A percentile compares a stretch with the other conserved stretches of the same genome.
Evolutionary conservation across 2,888 invertebrate species (phyloP).

Genomic region (Coelopa pilipes): DNA sequence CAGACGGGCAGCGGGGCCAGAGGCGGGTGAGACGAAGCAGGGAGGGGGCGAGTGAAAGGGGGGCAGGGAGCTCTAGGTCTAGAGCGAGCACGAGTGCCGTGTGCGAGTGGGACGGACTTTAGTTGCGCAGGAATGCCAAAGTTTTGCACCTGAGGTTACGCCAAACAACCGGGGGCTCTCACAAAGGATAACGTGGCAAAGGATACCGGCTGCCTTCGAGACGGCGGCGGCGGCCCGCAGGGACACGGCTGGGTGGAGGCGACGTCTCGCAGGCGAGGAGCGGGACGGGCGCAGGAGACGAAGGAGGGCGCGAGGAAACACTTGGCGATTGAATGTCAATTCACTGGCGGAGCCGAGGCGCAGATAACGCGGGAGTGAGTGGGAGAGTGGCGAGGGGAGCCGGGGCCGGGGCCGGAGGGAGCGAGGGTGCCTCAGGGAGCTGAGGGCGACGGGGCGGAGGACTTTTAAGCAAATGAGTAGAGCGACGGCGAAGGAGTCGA

Average conservation of each 20-base stretch:
- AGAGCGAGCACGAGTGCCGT: no score
- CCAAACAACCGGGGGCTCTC: conserved; percentile 25
- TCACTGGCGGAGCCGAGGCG: neutral
- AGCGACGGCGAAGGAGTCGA: no score
- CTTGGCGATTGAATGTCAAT: neutral
- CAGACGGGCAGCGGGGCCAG: no score
- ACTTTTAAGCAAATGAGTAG: no score
- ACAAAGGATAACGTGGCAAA: conserved; percentile 18
- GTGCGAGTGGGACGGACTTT: neutral
- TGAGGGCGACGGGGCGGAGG: no score
- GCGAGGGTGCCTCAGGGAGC: no score
- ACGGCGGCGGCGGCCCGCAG: neutral
- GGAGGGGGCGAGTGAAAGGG: no score
- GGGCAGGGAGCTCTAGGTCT: neutral
- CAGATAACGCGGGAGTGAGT: no score
- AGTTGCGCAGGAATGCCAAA: conserved; percentile 23
- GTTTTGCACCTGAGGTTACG: conserved; percentile 36
- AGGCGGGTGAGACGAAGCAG: no score
- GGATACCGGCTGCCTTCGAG: neutral
- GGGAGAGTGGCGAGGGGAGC: no score
- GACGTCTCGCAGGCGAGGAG: neutral
- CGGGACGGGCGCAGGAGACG: neutral
- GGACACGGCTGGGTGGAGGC: neutral
- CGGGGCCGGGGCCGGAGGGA: no score
- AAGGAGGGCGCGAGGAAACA: neutral